These are phyloP conservation scores for Notarius lentiginosus DNA, from an alignment of 2,113 vertebrate species.

Conservation along the genomic window DNA sequence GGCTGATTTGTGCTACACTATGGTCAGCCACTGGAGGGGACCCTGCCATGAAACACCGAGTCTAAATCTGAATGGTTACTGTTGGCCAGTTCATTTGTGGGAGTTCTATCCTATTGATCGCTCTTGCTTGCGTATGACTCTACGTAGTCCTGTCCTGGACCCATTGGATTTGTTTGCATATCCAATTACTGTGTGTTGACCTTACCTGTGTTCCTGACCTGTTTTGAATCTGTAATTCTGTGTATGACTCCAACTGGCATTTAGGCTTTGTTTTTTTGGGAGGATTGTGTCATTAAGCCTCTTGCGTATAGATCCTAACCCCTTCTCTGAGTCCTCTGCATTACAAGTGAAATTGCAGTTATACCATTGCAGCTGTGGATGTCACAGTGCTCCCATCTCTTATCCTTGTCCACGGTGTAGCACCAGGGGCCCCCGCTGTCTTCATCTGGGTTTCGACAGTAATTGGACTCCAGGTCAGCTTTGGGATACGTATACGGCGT, in stretches of 20 bases:
- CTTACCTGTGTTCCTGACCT: not conserved
- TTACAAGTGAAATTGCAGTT: not conserved
- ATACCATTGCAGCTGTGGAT: slow-evolving; percentile 70
- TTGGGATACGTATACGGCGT: slow-evolving; percentile 57
- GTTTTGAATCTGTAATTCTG: not conserved
- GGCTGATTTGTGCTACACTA: not conserved
- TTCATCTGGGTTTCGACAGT: slow-evolving; percentile 76
- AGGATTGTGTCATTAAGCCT: not conserved
- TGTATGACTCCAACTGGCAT: not conserved
- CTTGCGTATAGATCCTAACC: not conserved
- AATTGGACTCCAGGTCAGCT: slow-evolving; percentile 74
- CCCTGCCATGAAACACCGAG: not conserved
- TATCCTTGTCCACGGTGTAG: slow-evolving; percentile 69
- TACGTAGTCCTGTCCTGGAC: not conserved
- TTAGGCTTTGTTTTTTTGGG: not conserved
- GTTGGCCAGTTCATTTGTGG: not conserved
- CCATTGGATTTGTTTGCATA: not conserved
- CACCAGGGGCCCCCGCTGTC: slow-evolving; percentile 74
- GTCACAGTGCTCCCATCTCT: slow-evolving; percentile 73
- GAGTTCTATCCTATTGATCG: not conserved
- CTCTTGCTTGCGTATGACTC: not conserved
- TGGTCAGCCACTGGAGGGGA: not conserved
- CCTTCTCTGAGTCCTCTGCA: not conserved
- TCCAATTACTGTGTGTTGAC: not conserved
- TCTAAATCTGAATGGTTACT: not conserved